Conservation (phyloP, 2,113 vertebrate species). For the Haplotaxodon microlepis region DNA sequence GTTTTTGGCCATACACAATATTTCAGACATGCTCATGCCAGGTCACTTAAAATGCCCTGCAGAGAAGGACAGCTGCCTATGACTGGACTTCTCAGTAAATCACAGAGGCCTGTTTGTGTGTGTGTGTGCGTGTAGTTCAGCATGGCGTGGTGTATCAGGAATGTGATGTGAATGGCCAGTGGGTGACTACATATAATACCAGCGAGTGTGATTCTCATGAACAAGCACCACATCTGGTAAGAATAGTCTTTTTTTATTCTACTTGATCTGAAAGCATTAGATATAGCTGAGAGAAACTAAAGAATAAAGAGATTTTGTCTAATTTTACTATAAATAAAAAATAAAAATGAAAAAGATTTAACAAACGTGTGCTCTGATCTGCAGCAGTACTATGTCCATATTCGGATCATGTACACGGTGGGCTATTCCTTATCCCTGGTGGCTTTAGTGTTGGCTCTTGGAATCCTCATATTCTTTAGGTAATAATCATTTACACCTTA, state of each 20-base stretch:
- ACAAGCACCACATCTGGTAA: conserved; percentile 45
- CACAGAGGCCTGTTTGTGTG: background rate
- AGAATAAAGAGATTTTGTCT: background rate
- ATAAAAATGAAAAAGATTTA: background rate
- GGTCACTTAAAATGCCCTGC: background rate
- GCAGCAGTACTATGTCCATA: conserved; percentile 74
- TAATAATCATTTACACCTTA: conserved; percentile 26
- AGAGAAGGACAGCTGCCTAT: background rate
- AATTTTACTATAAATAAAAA: background rate
- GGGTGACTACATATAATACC: conserved; percentile 72
- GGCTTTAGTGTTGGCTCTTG: conserved; percentile 83
- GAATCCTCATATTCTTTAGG: conserved; percentile 89
- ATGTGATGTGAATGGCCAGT: conserved; percentile 83
- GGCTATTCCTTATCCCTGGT: conserved; percentile 91
- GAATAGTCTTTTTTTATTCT: background rate
- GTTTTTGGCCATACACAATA: background rate
- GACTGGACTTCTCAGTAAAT: background rate
- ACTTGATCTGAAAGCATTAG: background rate
- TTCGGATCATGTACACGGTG: conserved; percentile 88
- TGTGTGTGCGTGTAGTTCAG: conserved; percentile 73
- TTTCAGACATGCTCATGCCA: background rate
- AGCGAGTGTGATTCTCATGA: conserved; percentile 77
- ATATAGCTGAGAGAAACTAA: background rate
- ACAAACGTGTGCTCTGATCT: background rate
- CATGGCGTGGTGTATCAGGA: conserved; percentile 80